Base-by-base conservation (phyloP, 2,797 vertebrate genomes). In the Enteromius afrohamiltoni region DNA sequence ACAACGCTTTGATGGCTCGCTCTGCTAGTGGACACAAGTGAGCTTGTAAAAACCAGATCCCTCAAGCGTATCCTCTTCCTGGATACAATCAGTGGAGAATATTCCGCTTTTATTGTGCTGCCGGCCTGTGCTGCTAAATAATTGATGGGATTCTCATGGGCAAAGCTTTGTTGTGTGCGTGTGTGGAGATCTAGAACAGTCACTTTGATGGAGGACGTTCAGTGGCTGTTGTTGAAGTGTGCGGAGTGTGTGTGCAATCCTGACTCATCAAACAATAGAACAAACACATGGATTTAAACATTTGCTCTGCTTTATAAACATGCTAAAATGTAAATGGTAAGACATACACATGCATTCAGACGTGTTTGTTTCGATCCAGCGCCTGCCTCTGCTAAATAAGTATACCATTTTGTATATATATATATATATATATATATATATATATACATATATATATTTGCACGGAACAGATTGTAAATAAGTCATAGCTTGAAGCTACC, bases 81-180 rank as follows among this genome's bases (percentile, higher is more conserved):
- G 31, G 29, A 40, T 77, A 78, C 55, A 64, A 55, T 83, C 77
- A 42, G 77, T 76, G 76, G 78, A 79, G 80, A 79, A 83, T 86
- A 86, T 80, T 87, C 74, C 31, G 55, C 73, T 70, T 86, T 84
- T 88, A 83, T 85, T 89, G 87, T 70, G 69, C 70, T 83, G 80
- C 65, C 65, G 49, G 83, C 81, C 73, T 87, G 83, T 65, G 75
- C 80, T 53, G 42, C 80, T 89, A 77, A 90, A 89, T 90, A 86
- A 90, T 89, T 87, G 82, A 89, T 85, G 75, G 26, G 34, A 77
- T 82, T 87, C 85, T 88, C 71, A 75, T 87, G 83, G 84, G 87
- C 71, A 70, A 73, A 40, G 84, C 83, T 87, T 87, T 86, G 83
- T 86, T 68, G 85, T 31, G 77, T 83, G 62, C 34, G 77, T 83